These are phyloP conservation scores for Samia ricini DNA, from an alignment of 1,140 invertebrate genomes.

Conservation along the genomic window DNA sequence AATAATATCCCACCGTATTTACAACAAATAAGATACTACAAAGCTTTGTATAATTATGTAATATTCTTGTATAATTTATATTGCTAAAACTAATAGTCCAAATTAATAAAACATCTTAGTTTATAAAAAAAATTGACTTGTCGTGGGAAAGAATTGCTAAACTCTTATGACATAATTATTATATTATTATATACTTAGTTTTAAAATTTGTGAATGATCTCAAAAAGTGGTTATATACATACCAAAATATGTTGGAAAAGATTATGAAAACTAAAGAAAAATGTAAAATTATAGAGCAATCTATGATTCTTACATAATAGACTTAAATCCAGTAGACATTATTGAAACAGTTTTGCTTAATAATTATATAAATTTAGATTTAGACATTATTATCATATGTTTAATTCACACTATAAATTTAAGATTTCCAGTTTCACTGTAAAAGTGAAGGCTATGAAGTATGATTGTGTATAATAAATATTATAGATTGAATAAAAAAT, in stretches of 20 bases:
- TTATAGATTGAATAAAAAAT: not conserved
- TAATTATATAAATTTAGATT: not conserved
- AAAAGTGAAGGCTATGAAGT: conserved; percentile 1
- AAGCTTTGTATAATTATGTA: conserved; percentile 8
- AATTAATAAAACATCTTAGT: not conserved
- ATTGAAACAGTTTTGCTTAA: not conserved
- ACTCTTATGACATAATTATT: not conserved
- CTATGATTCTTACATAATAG: not conserved
- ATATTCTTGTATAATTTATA: not conserved
- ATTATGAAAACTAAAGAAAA: not conserved
- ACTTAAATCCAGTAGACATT: not conserved
- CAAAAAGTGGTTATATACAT: not conserved
- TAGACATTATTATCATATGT: not conserved
- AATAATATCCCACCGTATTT: conserved; percentile 28
- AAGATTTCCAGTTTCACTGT: not conserved
- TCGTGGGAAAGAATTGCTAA: not conserved
- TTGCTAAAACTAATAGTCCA: not conserved
- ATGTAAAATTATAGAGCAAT: not conserved
- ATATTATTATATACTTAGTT: not conserved
- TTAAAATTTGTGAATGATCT: not conserved
- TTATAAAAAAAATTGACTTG: not conserved
- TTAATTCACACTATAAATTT: not conserved
- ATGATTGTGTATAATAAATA: not conserved
- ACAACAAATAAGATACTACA: conserved; percentile 21
- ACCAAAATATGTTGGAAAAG: not conserved